Conservation (phyloP, 2,113 vertebrate genomes). For the Hydropotes inermis region DNA sequence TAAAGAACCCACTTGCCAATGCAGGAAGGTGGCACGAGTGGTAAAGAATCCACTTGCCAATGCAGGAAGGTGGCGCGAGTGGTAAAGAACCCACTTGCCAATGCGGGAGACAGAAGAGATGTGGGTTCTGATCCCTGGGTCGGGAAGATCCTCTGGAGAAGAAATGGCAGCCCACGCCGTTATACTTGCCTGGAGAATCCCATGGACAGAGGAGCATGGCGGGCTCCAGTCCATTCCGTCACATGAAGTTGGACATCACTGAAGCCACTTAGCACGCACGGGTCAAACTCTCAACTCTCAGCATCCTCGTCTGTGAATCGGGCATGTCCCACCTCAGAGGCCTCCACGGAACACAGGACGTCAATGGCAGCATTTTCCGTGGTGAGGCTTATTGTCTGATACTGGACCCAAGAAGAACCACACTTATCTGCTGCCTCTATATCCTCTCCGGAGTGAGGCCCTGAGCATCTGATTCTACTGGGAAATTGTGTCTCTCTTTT, state of each 20-base stretch:
- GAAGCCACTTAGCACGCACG: neutral
- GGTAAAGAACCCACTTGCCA: neutral
- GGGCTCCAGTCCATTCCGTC: neutral
- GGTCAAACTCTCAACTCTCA: neutral
- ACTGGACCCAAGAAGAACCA: fast-evolving
- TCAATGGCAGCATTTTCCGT: fast-evolving
- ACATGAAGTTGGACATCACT: neutral
- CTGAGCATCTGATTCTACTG: fast-evolving
- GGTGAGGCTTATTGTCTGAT: fast-evolving
- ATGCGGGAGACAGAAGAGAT: neutral
- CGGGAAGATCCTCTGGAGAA: neutral
- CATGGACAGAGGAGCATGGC: neutral
- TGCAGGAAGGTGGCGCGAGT: fast-evolving
- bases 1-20: neutral
- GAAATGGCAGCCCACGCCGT: neutral
- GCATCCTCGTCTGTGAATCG: neutral
- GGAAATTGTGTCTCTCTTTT: fast-evolving
- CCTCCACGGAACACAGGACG: fast-evolving
- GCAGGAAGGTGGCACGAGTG: neutral
- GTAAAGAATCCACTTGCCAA: neutral
- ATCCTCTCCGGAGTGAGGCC: neutral
- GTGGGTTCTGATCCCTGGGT: neutral
- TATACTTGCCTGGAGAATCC: neutral
- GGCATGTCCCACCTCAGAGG: fast-evolving
- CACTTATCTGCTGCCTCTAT: fast-evolving